A percentile compares a stretch with the other conserved stretches of the same genome.
These are phyloP conservation scores for Protaetia brevitarsis DNA, from an alignment of 1,140 invertebrate species.

Conservation along the genomic window DNA sequence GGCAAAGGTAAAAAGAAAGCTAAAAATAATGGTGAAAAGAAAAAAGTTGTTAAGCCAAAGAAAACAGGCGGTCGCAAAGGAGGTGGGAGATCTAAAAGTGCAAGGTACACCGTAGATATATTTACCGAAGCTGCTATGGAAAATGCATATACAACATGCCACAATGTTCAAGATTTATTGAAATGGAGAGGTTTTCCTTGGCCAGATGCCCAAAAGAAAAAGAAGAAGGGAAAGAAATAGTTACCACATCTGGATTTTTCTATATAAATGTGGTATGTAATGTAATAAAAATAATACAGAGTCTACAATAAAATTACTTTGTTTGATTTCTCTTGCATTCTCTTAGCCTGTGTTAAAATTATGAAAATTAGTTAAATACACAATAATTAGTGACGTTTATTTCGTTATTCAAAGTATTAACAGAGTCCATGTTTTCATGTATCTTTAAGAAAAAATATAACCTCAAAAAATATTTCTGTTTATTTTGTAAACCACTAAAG, in stretches of 20 bases:
- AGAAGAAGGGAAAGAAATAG: slow-evolving; percentile 68
- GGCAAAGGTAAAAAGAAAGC: slow-evolving; percentile 51
- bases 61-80: slow-evolving; percentile 56
- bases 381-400: too few species aligned
- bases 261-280: not conserved
- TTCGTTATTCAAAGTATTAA: too few species aligned
- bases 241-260: not conserved
- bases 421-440: too few species aligned
- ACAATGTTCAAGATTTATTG: slow-evolving; percentile 79
- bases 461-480: too few species aligned
- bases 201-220: slow-evolving; percentile 77
- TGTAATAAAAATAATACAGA: not conserved
- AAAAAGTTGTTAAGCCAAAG: slow-evolving; percentile 52
- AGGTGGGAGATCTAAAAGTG: slow-evolving; percentile 55
- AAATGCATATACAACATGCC: slow-evolving; percentile 84
- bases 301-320: not conserved
- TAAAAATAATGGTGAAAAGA: slow-evolving; percentile 50
- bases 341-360: too few species aligned
- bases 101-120: slow-evolving; percentile 69
- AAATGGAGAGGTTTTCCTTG: slow-evolving; percentile 77
- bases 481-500: too few species aligned
- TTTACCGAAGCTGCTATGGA: slow-evolving; percentile 82
- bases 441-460: too few species aligned
- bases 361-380: too few species aligned
- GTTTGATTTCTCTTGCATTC: too few species aligned